These are phyloP conservation scores for Diacarnus erythraeanus DNA, from an alignment of 37 sponge, comb jelly and placozoan genomes.

Conservation along the genomic window DNA sequence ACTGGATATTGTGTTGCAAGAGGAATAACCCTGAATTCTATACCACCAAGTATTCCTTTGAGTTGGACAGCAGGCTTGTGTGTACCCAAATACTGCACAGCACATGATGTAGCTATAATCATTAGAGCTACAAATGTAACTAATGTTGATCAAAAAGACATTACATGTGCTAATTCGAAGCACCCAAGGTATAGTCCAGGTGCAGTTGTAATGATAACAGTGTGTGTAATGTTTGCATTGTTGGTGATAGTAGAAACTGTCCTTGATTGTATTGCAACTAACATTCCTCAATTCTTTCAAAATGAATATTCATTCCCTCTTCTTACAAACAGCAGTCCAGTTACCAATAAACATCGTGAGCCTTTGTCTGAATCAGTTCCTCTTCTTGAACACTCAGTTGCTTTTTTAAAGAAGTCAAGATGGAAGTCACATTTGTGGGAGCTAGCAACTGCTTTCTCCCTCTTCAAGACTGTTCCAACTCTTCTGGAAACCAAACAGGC, in stretches of 20 bases:
- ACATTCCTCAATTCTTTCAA: not conserved
- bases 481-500: conserved; percentile 63
- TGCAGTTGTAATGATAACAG: conserved; percentile 53
- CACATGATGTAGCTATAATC: not conserved
- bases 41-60: not conserved
- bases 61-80: conserved; percentile 16
- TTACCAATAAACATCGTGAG: not conserved
- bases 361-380: not conserved
- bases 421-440: not conserved
- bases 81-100: conserved; percentile 28
- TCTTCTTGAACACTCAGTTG: not conserved
- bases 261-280: not conserved
- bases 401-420: not conserved
- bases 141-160: not conserved
- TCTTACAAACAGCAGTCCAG: not conserved
- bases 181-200: conserved; percentile 25
- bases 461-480: conserved; percentile 52
- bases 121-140: not conserved
- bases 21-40: not conserved
- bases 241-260: conserved; percentile 25
- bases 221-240: conserved; percentile 36
- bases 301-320: not conserved
- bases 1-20: conserved; percentile 44
- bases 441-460: conserved; percentile 57
- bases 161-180: not conserved